Base-by-base conservation (phyloP, 2,113 vertebrate species). In the Syngnathus floridae region DNA sequence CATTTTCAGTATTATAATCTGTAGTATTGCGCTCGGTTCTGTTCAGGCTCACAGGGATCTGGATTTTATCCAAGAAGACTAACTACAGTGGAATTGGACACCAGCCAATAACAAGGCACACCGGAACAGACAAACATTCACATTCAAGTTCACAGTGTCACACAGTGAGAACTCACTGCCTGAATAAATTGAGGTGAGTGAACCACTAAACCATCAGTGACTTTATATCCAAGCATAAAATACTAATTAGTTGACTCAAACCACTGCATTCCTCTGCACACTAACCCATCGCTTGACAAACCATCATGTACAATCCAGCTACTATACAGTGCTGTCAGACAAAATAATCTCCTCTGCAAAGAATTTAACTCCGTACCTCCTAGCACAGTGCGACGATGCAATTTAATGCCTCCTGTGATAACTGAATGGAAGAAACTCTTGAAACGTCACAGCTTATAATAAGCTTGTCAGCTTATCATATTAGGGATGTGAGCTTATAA, bases 381-480 rank as follows among this genome's bases (percentile, higher is more conserved):
- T 87, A 77, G 82, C 83, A 81, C 80, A 80, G 82, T 75, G 77
- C 65, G 70, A 71, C 45, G 78, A 86, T 86, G 87, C 85, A 89
- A 88, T 90, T 87, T 90, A 90, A 87, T 86, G 87, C 85, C 84
- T 82, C 80, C 84, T 87, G 86, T 88, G 88, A 90, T 91, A 90
- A 88, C 89, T 90, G 59, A 92, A 91, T 88, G 79, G 84, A 80
- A 88, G 84, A 88, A 91, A 91, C 86, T 91, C 89, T 91, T 90
- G 87, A 91, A 91, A 91, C 89, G 90, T 91, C 86, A 85, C 72
- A 89, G 90, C 88, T 91, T 92, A 91, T 90, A 89, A 90, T 91
- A 91, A 90, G 90, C 91, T 91, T 91, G 90, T 92, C 91, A 92
- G 88, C 87, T 91, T 92, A 92, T 91, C 90, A 90, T 88, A 91